These are phyloP conservation scores for Cyprinodon variegatus DNA, from an alignment of 2,113 vertebrate genomes.

Conservation along the genomic window DNA sequence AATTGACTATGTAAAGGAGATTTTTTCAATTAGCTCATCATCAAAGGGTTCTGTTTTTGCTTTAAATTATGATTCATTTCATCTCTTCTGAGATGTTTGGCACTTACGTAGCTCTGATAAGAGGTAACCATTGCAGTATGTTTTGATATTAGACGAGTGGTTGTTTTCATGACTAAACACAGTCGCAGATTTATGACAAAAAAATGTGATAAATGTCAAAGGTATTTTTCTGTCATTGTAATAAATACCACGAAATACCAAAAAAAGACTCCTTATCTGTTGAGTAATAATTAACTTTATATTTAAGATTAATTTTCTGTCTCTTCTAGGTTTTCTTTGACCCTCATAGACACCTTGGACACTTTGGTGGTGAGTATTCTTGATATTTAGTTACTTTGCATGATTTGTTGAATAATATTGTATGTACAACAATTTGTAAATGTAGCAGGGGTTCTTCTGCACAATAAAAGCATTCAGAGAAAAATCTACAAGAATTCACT, in stretches of 20 bases:
- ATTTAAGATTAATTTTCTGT: constrained; percentile 14
- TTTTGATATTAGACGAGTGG: neutral
- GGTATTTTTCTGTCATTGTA: neutral
- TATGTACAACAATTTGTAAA: neutral
- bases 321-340: constrained; percentile 91
- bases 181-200: neutral
- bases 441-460: neutral
- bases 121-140: neutral
- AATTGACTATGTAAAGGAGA: neutral
- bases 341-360: constrained; percentile 96
- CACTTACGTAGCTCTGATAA: too few relatives aligned
- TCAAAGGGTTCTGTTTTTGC: neutral
- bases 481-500: neutral
- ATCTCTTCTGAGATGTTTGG: too few relatives aligned
- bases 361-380: constrained; percentile 91
- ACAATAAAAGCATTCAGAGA: neutral
- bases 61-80: too few relatives aligned
- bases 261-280: neutral
- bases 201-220: neutral
- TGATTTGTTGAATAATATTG: neutral
- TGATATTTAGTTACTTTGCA: neutral
- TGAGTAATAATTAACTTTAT: neutral
- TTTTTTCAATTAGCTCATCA: neutral
- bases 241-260: neutral
- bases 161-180: too few relatives aligned